phyloP scores from a whole-genome alignment of 2,113 vertebrate species.

The Brachypodius melanocephalos region DNA sequence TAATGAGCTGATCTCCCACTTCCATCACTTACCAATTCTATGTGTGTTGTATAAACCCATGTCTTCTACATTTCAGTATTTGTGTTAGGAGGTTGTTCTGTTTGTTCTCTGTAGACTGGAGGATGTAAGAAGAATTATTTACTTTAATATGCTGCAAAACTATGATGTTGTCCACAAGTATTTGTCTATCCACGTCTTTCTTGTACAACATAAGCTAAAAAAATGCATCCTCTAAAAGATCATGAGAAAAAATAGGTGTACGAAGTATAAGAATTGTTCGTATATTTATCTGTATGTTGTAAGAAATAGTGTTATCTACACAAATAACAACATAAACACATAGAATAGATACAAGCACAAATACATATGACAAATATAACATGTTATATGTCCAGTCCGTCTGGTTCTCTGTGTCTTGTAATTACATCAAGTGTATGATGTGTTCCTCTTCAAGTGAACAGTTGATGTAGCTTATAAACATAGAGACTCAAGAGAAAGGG shows the following conservation, averaged over 20 bases:
- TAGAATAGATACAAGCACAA: not conserved
- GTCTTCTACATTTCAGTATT: not conserved
- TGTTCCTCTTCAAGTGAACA: not conserved
- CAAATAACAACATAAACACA: not conserved
- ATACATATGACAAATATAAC: not conserved
- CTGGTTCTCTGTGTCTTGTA: not conserved
- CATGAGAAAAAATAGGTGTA: not conserved
- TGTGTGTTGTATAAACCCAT: not conserved
- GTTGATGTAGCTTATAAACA: not conserved
- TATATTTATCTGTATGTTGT: not conserved
- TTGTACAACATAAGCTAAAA: not conserved
- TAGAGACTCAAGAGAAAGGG: not conserved
- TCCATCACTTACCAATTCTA: not conserved
- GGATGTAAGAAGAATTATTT: not conserved
- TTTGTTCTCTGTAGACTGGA: not conserved
- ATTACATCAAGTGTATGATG: not conserved
- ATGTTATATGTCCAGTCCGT: not conserved
- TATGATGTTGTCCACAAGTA: not conserved
- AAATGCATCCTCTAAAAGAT: not conserved
- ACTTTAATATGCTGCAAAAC: not conserved
- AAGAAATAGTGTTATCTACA: not conserved
- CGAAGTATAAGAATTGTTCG: not conserved
- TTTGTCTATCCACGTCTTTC: not conserved
- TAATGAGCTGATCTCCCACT: not conserved
- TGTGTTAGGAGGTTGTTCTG: not conserved